Evolutionary conservation across 2,888 invertebrate species (phyloP).

Genomic region (Tipula helvola): DNA sequence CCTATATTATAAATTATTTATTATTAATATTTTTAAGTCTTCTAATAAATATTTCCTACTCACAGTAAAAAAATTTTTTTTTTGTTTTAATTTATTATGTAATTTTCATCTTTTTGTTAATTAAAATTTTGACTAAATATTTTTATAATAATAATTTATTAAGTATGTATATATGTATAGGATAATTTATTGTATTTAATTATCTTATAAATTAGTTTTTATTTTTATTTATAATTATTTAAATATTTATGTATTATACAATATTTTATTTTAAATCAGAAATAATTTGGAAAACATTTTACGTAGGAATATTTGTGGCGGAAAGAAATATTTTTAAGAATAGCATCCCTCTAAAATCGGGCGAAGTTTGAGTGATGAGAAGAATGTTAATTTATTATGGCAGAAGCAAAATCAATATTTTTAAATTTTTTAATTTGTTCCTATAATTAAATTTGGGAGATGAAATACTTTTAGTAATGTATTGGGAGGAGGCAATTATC

Average conservation of each 20-base stretch:
- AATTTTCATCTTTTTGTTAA: not conserved
- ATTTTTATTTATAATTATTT: not conserved
- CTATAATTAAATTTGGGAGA: too few relatives aligned
- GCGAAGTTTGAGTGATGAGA: not conserved
- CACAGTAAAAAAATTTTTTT: conserved; percentile 9
- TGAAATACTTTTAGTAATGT: too few relatives aligned
- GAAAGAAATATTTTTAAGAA: not conserved
- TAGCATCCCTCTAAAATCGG: not conserved
- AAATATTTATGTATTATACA: not conserved
- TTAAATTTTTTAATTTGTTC: too few relatives aligned
- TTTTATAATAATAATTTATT: not conserved
- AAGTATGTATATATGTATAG: not conserved
- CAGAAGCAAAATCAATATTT: too few relatives aligned
- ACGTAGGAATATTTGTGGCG: not conserved
- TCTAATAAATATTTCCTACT: not conserved
- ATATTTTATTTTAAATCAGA: not conserved
- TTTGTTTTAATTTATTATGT: not conserved
- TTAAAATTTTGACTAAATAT: not conserved
- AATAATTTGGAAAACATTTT: not conserved
- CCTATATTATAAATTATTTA: not conserved
- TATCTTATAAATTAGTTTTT: not conserved
- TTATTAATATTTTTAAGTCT: not conserved
- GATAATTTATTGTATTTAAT: not conserved
- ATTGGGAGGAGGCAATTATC: too few relatives aligned
- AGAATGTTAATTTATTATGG: not conserved